phyloP scores from a whole-genome alignment of 2,888 invertebrate species.

The Drosophila macrospina region DNA sequence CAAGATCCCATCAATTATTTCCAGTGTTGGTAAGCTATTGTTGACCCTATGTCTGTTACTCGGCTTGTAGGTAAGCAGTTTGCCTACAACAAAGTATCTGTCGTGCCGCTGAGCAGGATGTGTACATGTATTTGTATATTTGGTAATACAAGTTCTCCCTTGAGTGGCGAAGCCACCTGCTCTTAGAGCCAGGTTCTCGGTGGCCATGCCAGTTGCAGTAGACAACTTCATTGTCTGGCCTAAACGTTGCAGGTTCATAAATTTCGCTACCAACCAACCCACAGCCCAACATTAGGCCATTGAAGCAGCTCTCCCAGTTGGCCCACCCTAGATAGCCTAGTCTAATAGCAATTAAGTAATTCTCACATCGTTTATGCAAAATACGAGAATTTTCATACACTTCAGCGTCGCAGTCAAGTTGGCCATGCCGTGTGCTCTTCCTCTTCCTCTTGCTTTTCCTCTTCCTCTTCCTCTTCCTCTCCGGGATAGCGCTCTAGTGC shows the following conservation, averaged over 20 bases:
- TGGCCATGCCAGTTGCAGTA: constrained; percentile 48
- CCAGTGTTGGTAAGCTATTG: constrained; percentile 5
- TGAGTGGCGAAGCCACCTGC: constrained; percentile 31
- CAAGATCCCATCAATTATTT: not conserved
- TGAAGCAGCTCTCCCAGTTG: constrained; percentile 34
- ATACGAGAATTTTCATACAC: constrained; percentile 55
- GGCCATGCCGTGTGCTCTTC: too few species aligned
- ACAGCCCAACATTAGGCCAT: constrained; percentile 44
- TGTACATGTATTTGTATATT: constrained; percentile 10
- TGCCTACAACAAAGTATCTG: constrained; percentile 18
- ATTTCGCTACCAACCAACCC: constrained; percentile 46
- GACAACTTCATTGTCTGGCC: constrained; percentile 75
- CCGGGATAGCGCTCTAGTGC: constrained; percentile 49
- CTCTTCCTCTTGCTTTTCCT: too few species aligned
- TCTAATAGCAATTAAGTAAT: constrained; percentile 78
- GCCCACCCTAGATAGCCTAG: constrained; percentile 31
- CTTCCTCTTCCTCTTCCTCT: constrained; percentile 26
- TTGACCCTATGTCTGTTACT: constrained; percentile 10
- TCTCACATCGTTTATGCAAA: constrained; percentile 82
- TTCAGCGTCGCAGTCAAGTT: constrained; percentile 12
- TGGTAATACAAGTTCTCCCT: constrained; percentile 27
- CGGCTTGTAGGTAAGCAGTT: constrained; percentile 12
- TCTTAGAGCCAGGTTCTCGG: constrained; percentile 8
- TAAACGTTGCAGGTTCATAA: constrained; percentile 60
- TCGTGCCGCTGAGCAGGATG: constrained; percentile 17